phyloP scores from a whole-genome alignment of 2,888 invertebrate genomes.

The Melieria picta region DNA sequence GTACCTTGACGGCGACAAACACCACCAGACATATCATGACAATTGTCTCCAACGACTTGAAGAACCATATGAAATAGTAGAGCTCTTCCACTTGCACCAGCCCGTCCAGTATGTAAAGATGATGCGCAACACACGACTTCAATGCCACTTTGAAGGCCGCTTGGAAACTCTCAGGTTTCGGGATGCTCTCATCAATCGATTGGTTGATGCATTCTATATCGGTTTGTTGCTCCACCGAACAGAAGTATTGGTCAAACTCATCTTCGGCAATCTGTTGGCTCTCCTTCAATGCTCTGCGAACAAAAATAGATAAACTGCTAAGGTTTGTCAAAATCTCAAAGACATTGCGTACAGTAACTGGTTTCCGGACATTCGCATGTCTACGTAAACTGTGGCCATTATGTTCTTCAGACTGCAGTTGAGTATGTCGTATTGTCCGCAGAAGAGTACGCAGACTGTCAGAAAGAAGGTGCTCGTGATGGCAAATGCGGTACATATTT shows the following conservation, averaged over 20 bases:
- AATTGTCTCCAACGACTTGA: too few species aligned
- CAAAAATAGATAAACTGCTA: too few species aligned
- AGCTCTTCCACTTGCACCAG: slow-evolving; percentile 58
- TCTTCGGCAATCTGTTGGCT: slow-evolving; percentile 46
- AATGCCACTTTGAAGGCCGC: slow-evolving; percentile 49
- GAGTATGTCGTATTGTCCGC: slow-evolving; percentile 59
- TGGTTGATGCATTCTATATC: slow-evolving; percentile 16
- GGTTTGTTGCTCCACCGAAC: slow-evolving; percentile 43
- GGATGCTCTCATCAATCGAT: background rate
- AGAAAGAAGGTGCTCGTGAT: slow-evolving; percentile 60
- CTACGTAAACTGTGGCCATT: slow-evolving; percentile 50
- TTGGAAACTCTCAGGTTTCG: slow-evolving; percentile 34
- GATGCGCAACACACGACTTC: slow-evolving; percentile 55
- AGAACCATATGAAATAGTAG: slow-evolving; percentile 58
- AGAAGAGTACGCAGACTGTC: slow-evolving; percentile 53
- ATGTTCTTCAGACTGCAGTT: slow-evolving; percentile 60
- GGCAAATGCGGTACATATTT: slow-evolving; percentile 55
- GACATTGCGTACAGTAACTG: slow-evolving; percentile 45
- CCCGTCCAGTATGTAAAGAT: slow-evolving; percentile 55
- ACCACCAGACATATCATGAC: slow-evolving; percentile 60
- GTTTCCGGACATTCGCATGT: slow-evolving; percentile 40
- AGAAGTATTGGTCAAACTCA: slow-evolving; percentile 52
- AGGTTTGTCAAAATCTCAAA: too few species aligned
- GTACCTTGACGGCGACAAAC: slow-evolving; percentile 59
- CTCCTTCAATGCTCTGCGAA: slow-evolving; percentile 45